Evolutionary conservation across 1,140 invertebrate genomes (phyloP), one percentile per base, ranked within the genome.

Genomic region (Drosophila nannoptera): DNA sequence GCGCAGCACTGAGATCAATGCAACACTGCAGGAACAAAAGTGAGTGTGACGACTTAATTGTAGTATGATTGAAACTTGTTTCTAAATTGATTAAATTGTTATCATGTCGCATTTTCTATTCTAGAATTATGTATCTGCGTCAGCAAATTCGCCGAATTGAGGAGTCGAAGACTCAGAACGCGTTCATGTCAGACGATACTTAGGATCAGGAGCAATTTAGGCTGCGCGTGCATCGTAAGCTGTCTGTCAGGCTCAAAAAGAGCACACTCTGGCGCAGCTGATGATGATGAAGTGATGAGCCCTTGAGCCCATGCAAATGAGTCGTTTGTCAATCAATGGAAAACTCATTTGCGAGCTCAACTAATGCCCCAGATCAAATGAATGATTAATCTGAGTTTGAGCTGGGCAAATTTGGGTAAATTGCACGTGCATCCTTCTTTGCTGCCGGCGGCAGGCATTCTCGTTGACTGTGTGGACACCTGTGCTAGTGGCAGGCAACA

Each of bases 11-110:
- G 97, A 99, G 93, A 98, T 98, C 90, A 96, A 97, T 92, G 96
- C 97, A 62, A 98, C 97, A 69, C 91, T 98, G 90, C 96, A 98
- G 92, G 97, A 98, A 92, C 97, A 98, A 93, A 97, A 97, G 97
- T 97, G 88, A 89, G 91, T 90, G 60, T 22, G 2, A 7, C 3
- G 3, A 22, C 22, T 22, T 22, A 22, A 22, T 22, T 22, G 22
- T 22, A 22, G 22, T 22, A 22, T 22, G 22, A 22, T 22, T 22
- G 22, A 22, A 22, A 22, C 3, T 22, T 22, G 1, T 22, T 22
- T 22, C 22, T 22, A 3, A 22, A 22, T 22, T 22, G 22, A 22
- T 22, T 22, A 3, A 22, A 22, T 22, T 22, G 22, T 22, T 1
- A 22, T 2, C 3, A 2, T 54, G 40, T 14, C 3, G 2, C 16